phyloP scores from a whole-genome alignment of 2,113 vertebrate species.

The Bucco capensis region DNA sequence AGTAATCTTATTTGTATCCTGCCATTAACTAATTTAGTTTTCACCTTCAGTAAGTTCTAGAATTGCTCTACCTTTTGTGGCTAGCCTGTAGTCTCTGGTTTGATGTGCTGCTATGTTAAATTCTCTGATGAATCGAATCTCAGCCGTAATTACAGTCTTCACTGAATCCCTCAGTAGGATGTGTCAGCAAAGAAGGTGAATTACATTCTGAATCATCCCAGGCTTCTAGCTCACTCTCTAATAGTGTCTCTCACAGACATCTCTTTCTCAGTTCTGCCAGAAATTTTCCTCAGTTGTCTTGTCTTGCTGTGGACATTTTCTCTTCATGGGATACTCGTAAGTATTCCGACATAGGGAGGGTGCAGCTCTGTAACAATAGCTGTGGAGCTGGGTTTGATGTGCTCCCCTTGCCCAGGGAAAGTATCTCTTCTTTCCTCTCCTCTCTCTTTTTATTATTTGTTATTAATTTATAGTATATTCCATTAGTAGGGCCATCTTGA shows the following conservation, averaged over 20 bases:
- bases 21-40: neutral
- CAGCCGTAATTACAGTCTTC: neutral
- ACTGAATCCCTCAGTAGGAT: neutral
- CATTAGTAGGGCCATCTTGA: neutral
- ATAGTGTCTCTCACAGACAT: neutral
- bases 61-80: neutral
- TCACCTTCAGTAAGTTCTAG: neutral
- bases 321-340: neutral
- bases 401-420: neutral
- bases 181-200: neutral
- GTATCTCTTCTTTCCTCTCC: neutral
- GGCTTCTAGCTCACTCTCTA: neutral
- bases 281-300: neutral
- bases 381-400: neutral
- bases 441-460: neutral
- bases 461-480: too few relatives aligned
- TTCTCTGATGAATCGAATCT: neutral
- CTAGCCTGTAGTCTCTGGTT: neutral
- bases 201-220: neutral
- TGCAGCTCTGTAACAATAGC: neutral
- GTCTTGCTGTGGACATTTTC: neutral
- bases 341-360: neutral
- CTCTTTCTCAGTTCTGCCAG: neutral
- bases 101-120: neutral
- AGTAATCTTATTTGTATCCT: neutral